Percentiles rank a stretch among this genome's conserved stretches.
Evolutionary conservation across 2,797 vertebrate species (phyloP).

Genomic region (Aselliscus stoliczkanus): DNA sequence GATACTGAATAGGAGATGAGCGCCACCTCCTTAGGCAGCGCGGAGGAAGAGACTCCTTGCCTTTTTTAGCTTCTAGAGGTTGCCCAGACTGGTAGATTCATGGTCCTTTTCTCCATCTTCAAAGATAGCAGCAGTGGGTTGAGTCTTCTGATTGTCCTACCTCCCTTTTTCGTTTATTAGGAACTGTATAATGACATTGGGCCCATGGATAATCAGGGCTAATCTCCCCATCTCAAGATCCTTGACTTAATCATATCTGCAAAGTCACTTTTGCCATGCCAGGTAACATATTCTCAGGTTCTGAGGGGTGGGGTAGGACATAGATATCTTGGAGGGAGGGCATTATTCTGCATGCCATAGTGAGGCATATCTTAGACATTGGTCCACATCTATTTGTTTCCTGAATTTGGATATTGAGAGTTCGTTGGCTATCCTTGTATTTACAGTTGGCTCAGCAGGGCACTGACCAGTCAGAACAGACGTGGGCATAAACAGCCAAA

Average conservation of each 20-base stretch:
- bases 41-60: too few relatives aligned
- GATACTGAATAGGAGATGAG: too few relatives aligned
- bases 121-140: neutral
- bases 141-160: neutral
- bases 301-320: neutral
- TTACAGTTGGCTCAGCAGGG: neutral
- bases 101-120: neutral
- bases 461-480: neutral
- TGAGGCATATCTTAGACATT: neutral
- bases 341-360: neutral
- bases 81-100: accelerated
- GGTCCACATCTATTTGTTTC: neutral
- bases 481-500: accelerated
- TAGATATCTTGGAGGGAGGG: neutral
- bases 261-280: neutral
- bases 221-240: neutral
- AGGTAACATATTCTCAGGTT: too few relatives aligned
- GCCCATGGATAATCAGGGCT: too few relatives aligned
- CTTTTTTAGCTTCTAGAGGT: too few relatives aligned
- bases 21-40: too few relatives aligned
- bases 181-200: neutral
- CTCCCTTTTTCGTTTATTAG: neutral
- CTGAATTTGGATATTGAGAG: neutral
- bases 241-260: neutral
- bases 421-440: neutral